Base-by-base conservation (phyloP, 2,888 invertebrate species). In the Brenthis hecate region DNA sequence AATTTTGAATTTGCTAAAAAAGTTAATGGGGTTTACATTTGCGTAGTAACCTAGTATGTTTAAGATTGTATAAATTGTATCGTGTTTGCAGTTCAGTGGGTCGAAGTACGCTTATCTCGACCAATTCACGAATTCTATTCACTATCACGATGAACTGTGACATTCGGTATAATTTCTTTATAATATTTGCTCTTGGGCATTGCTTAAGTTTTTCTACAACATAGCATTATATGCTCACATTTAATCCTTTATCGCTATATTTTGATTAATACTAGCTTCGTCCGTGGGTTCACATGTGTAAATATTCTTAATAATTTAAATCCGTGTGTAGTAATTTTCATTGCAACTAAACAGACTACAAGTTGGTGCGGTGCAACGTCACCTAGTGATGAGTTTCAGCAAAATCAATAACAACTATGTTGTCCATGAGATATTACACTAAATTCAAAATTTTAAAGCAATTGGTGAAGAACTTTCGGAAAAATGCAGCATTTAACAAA, bases 51-150 rank as follows among this genome's bases (percentile, higher is more conserved):
- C 48, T 56, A 56, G 32, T 13, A 48, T 28, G 50, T 60, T 28
- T 32, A 50, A n/a, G 50, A 60, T 16, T 50, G 48, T 60, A 50
- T n/a, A 60, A 60, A 32, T 60, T 5, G 50, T 60, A 60, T 60
- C 60, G 50, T 60, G 32, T 23, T 28, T 60, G 48, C 28, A 50
- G 72, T 68, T 70, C 65, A 84, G 70, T 81, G 77, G 83, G 85
- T 83, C 79, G 79, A 79, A 78, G 78, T 63, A 77, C 80, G 75
- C 75, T 86, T 88, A 88, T 88, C 88, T 13, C 1, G 79, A 80
- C 4, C 70, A 82, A 84, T 86, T 81, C 75, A 69, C 84, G 83
- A 86, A 73, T 69, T 71, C 66, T 66, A 56, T 53, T 16, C 61
- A 56, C 61, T 72, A 69, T 69, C 71, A 51, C 16, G 13, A 55